Base-by-base conservation (phyloP, 1,140 invertebrate genomes). In the Centruroides vittatus region DNA sequence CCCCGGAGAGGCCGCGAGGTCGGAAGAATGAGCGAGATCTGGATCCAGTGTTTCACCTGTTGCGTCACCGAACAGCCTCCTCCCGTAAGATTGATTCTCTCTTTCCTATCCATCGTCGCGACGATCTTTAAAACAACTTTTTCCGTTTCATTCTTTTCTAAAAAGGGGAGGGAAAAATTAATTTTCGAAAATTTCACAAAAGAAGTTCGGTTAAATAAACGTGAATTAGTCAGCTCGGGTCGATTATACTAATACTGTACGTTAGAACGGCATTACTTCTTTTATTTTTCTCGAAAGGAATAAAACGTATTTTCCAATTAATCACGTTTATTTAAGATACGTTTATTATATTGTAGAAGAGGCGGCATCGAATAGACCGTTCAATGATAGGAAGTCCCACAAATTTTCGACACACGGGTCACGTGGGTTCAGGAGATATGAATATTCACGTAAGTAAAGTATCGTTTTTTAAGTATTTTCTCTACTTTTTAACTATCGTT, bases 371-470 rank as follows among this genome's bases (percentile, higher is more conserved):
- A 74, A 90, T 94, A 78, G 91, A 94, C 73, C 79, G 89, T 47
- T 89, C 88, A 50, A 93, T 93, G 89, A 94, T 94, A 69, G 86
- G 91, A 57, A 82, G 82, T 59, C 91, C 91, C 6, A 93, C 88
- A 61, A 89, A 94, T 75, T 94, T 94, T 72, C 83, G 87, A 63
- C 91, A 94, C 71, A 92, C 89, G n/a, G 88, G 83, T 58, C 88
- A 92, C 71, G 86, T 89, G 69, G 80, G 91, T n/a, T 88, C 87
- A n/a, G 84, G 84, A 35, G 90, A 93, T 72, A 79, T 87, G 55
- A 84, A 86, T 68, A 54, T 61, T 50, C 64, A 68, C 59, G 67
- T 70, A 58, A 68, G 67, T 64, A 51, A 41, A 41, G 5, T 23
- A 23, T 23, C 23, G 23, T 23, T 23, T 23, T 23, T 23, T 23